Base-by-base conservation (phyloP, 2,888 invertebrate genomes). In the Zootermopsis nevadensis region DNA sequence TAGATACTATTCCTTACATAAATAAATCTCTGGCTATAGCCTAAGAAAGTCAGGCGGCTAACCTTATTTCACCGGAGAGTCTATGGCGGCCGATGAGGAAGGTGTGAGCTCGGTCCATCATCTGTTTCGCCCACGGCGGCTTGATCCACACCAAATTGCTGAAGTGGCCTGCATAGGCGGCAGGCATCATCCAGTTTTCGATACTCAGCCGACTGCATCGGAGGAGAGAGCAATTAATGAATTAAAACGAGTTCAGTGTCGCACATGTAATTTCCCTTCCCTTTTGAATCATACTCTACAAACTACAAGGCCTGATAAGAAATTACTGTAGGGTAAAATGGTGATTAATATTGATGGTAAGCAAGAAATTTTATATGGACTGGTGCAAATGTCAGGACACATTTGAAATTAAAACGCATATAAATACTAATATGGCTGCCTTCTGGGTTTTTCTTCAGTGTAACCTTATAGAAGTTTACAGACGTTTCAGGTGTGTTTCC, bases 171-270 rank as follows among this genome's bases (percentile, higher is more conserved):
- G 96, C 96, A 88, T 95, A 98, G 19, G 93, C 93, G 10, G 95
- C 94, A 0, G 98, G 98, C 88, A 98, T 91, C 82, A 98, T 96
- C 98, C 98, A 98, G 90, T 96, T 98, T 90, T 98, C 98, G 87
- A 98, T 98, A 89, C 97, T 97, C 84, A 97, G 89, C 85, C 89
- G 88, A 22, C 91, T 91, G 60, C n/a, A 60, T n/a, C 24, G n/a
- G 60, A 60, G n/a, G 8, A 60, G 27, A 6, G 19, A 1, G n/a
- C 55, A 55, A 55, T 55, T 55, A 27, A 60, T n/a, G 60, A n/a
- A 2, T n/a, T 60, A n/a, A 60, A 60, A 60, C 27, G 60, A 60
- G n/a, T 60, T 27, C 55, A 19, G n/a, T 4, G 6, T 55, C 55
- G n/a, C 38, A 48, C 15, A 48, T 48, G 8, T 12, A 48, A 48